Evolutionary conservation across 2,888 invertebrate genomes (phyloP).

Genomic region (Brassicogethes aeneus): DNA sequence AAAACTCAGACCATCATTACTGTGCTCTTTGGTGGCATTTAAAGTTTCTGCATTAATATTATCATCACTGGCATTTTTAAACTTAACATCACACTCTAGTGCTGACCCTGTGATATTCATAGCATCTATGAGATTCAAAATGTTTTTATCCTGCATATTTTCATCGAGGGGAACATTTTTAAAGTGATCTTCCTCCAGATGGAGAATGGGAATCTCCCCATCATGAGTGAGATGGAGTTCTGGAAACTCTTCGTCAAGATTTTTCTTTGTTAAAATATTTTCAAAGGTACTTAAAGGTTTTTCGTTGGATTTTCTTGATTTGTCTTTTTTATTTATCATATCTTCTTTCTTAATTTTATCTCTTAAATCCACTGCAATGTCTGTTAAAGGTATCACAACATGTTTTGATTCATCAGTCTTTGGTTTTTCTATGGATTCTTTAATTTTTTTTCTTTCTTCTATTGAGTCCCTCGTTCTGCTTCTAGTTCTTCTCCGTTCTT

Average conservation of each 20-base stretch:
- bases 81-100: neutral
- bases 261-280: slow-evolving; percentile 1
- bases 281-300: neutral
- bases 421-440: no score
- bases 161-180: slow-evolving; percentile 11
- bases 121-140: slow-evolving; percentile 14
- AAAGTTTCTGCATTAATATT: neutral
- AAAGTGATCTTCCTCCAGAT: slow-evolving; percentile 15
- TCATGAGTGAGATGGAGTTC: slow-evolving; percentile 15
- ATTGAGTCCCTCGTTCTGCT: no score
- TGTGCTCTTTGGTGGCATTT: neutral
- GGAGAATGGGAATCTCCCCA: slow-evolving; percentile 18
- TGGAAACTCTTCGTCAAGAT: slow-evolving; percentile 11
- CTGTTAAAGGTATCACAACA: neutral
- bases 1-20: neutral
- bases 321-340: neutral
- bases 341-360: slow-evolving; percentile 1
- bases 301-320: neutral
- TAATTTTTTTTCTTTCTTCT: no score
- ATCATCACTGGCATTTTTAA: neutral
- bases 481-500: no score
- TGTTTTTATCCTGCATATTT: slow-evolving; percentile 11
- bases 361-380: neutral
- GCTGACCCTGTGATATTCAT: slow-evolving; percentile 9
- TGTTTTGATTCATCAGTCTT: neutral